A percentile compares a stretch with the other conserved stretches of the same genome.
Evolutionary conservation across 2,888 invertebrate species (phyloP).

Genomic region (Caenorhabditis macrosperma): DNA sequence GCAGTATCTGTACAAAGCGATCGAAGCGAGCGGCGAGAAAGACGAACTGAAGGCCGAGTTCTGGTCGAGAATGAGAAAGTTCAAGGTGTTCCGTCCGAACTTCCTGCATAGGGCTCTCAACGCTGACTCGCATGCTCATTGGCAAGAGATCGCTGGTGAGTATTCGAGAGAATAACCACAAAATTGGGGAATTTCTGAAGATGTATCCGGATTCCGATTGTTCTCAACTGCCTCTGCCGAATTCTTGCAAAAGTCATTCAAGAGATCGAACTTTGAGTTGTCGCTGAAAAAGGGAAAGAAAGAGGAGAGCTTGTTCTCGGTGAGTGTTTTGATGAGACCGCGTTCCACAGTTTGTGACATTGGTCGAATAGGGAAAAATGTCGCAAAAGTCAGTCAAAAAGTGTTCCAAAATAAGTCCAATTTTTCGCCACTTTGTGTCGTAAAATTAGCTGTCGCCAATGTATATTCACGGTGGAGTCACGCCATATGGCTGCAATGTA

Average conservation of each 20-base stretch:
- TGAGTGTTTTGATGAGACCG: too few species aligned
- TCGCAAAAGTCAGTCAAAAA: too few species aligned
- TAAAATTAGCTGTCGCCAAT: too few species aligned
- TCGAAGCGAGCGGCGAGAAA: constrained; percentile 54
- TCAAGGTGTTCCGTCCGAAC: constrained; percentile 71
- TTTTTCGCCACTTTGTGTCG: too few species aligned
- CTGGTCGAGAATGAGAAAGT: constrained; percentile 67
- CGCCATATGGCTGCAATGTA: too few species aligned
- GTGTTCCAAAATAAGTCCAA: too few species aligned
- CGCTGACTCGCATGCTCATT: constrained; percentile 62
- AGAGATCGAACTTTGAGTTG: constrained; percentile 52
- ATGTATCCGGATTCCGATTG: constrained; percentile 55
- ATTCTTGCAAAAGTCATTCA: constrained; percentile 50
- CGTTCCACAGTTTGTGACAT: too few species aligned
- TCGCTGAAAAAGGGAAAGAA: constrained; percentile 51
- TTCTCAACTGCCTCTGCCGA: constrained; percentile 54
- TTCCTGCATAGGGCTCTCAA: constrained; percentile 62
- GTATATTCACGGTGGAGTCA: too few species aligned
- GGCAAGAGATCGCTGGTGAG: constrained; percentile 42
- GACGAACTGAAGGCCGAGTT: constrained; percentile 68
- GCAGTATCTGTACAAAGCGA: constrained; percentile 70
- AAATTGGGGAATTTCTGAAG: constrained; percentile 14
- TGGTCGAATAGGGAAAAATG: too few species aligned
- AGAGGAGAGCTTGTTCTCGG: constrained; percentile 49
- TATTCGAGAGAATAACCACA: neutral